phyloP scores from a whole-genome alignment of 2,797 vertebrate species.

The Megaceryle alcyon region DNA sequence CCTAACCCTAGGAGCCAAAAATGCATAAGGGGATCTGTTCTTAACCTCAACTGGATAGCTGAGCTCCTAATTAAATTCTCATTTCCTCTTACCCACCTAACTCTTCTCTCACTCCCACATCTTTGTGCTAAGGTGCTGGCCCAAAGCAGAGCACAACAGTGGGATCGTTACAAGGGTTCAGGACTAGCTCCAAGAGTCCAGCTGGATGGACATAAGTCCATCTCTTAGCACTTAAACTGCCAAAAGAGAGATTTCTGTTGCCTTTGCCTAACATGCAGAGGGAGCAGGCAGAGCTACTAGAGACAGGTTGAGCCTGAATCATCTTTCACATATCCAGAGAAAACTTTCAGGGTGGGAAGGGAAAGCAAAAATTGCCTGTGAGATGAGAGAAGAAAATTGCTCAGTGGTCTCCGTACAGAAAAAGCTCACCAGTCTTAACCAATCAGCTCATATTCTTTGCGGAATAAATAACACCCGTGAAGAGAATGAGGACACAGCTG shows the following conservation, averaged over 20 bases:
- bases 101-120: not conserved
- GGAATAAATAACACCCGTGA: not conserved
- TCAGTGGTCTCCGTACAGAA: not conserved
- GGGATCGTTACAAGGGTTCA: not conserved
- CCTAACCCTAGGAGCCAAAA: not conserved
- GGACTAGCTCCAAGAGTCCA: not conserved
- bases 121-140: not conserved
- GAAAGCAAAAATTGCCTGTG: not conserved
- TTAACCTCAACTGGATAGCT: not conserved
- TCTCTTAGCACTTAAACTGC: not conserved
- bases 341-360: not conserved
- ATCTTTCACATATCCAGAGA: not conserved
- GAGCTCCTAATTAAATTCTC: not conserved
- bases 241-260: not conserved
- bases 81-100: not conserved
- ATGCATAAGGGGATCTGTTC: not conserved
- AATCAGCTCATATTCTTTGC: not conserved
- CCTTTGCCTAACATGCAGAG: not conserved
- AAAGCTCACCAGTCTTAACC: not conserved
- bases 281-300: not conserved
- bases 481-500: not conserved
- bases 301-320: not conserved
- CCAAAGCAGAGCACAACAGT: not conserved
- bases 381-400: conserved; percentile 18
- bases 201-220: not conserved